These are phyloP conservation scores for Drosophila cognata DNA, from an alignment of 2,888 invertebrate genomes.

Conservation along the genomic window DNA sequence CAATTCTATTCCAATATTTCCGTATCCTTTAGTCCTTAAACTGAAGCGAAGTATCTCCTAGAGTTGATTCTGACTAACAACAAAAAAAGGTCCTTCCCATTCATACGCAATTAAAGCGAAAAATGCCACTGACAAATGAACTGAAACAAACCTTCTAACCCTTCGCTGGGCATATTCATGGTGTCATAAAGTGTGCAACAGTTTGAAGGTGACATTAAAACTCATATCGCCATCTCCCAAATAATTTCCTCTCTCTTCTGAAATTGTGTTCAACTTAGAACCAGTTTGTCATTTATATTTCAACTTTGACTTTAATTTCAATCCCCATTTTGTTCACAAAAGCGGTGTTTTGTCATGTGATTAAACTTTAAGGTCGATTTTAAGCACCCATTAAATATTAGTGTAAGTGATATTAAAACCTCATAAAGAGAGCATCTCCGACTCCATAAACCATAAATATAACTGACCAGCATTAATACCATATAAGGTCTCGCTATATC, in stretches of 20 bases:
- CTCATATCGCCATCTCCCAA: background rate
- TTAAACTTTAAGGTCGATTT: background rate
- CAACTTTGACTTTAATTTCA: background rate
- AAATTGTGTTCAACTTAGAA: background rate
- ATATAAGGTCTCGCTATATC: no score
- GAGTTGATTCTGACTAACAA: background rate
- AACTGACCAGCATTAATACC: background rate
- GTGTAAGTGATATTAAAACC: background rate
- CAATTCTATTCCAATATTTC: background rate
- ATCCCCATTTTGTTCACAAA: background rate
- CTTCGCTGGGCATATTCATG: background rate
- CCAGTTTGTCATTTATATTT: background rate
- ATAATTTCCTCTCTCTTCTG: background rate
- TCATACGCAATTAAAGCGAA: background rate
- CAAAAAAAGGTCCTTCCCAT: background rate
- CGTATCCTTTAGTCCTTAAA: background rate
- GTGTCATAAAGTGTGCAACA: background rate
- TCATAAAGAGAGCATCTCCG: background rate
- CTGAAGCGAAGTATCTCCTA: background rate
- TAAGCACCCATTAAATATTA: background rate
- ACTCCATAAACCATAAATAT: background rate
- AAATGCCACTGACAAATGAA: background rate
- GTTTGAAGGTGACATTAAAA: background rate
- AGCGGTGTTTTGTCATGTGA: background rate
- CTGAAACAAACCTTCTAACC: background rate